Conservation (phyloP, 2,888 invertebrate genomes). For the Bruchidius siliquastri region DNA sequence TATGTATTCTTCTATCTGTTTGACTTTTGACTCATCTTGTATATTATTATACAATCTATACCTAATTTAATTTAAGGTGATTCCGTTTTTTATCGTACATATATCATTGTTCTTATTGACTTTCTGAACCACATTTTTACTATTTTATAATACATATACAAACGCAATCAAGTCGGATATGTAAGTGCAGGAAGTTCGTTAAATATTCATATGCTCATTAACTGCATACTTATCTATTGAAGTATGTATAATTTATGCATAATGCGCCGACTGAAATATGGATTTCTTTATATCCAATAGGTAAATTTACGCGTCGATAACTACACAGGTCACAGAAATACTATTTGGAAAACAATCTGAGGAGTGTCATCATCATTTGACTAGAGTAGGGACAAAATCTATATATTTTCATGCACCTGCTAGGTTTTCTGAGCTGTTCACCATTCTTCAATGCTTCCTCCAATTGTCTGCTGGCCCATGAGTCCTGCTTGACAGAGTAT, state of each 20-base stretch:
- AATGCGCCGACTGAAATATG: background rate
- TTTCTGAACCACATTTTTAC: background rate
- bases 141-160: background rate
- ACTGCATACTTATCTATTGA: background rate
- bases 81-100: background rate
- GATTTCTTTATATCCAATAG: background rate
- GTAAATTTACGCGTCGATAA: background rate
- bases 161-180: background rate
- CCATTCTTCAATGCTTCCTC: conserved; percentile 37
- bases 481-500: conserved; percentile 18
- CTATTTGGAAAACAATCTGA: conserved; percentile 29
- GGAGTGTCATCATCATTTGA: conserved; percentile 37
- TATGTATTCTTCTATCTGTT: no score
- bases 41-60: no score
- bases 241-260: background rate
- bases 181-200: background rate
- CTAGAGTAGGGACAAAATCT: conserved; percentile 41
- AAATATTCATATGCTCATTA: background rate
- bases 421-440: conserved; percentile 25
- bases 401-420: conserved; percentile 38
- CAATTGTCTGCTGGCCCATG: conserved; percentile 37
- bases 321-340: background rate
- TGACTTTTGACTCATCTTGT: no score
- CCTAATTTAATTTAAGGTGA: no score
- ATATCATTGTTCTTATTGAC: background rate